A percentile compares a stretch with the other conserved stretches of the same genome.
These are phyloP conservation scores for Leptestheria dahalacensis DNA, from an alignment of 1,140 invertebrate species.

Conservation along the genomic window DNA sequence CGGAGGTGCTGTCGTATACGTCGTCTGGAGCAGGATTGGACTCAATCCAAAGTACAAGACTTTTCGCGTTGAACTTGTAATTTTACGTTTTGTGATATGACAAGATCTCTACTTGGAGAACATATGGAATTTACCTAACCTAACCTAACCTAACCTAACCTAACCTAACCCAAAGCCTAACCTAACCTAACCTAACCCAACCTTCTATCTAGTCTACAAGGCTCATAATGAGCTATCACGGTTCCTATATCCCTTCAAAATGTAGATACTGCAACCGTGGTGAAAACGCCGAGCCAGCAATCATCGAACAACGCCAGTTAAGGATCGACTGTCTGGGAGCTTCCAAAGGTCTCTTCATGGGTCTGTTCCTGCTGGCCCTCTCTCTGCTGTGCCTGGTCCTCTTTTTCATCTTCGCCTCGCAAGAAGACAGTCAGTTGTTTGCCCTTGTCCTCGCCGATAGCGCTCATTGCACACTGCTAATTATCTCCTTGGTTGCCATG, in stretches of 20 bases:
- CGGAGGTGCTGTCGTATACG: constrained; percentile 89
- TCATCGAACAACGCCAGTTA: constrained; percentile 33
- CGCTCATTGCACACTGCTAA: constrained; percentile 76
- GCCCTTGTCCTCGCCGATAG: constrained; percentile 81
- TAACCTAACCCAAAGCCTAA: too few relatives aligned
- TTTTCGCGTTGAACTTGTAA: not conserved
- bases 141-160: too few relatives aligned
- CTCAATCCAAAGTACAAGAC: constrained; percentile 20
- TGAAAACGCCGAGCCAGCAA: not conserved
- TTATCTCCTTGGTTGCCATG: constrained; percentile 70
- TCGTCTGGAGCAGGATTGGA: constrained; percentile 93
- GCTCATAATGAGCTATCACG: too few relatives aligned
- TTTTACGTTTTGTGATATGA: too few relatives aligned
- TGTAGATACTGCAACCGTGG: not conserved
- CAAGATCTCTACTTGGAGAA: too few relatives aligned
- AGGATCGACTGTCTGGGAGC: constrained; percentile 85
- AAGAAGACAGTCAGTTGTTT: constrained; percentile 47
- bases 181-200: too few relatives aligned
- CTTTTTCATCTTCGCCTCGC: constrained; percentile 81
- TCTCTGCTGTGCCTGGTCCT: constrained; percentile 82
- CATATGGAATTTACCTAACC: too few relatives aligned
- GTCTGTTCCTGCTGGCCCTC: constrained; percentile 71
- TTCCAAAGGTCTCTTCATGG: constrained; percentile 77
- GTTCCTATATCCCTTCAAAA: too few relatives aligned
- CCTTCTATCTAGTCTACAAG: too few relatives aligned